Evolutionary conservation across 2,797 vertebrate species (phyloP).

Genomic region (Oreonectes daqikongensis): DNA sequence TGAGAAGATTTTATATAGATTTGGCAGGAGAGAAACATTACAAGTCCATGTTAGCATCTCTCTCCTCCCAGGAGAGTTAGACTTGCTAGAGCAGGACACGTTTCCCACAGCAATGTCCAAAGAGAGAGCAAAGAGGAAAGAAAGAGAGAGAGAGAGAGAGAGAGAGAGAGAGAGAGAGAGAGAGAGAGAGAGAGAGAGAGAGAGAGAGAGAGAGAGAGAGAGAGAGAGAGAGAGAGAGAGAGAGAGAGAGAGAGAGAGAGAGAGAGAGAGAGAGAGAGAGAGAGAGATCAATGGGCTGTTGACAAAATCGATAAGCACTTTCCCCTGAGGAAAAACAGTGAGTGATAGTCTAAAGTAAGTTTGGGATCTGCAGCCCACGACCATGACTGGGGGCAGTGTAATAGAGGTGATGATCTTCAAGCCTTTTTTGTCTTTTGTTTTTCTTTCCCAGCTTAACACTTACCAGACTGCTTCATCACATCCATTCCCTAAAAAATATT

Average conservation of each 20-base stretch:
- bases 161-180: constrained; percentile 59
- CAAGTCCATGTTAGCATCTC: constrained; percentile 52
- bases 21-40: constrained; percentile 52
- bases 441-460: neutral
- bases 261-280: neutral
- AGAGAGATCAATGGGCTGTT: constrained; percentile 72
- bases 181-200: constrained; percentile 58
- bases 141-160: neutral
- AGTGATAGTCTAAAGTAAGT: constrained; percentile 75
- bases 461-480: neutral
- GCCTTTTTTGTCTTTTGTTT: constrained; percentile 8
- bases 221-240: neutral
- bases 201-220: neutral
- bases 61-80: constrained; percentile 56
- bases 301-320: constrained; percentile 81
- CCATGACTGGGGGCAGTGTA: constrained; percentile 53
- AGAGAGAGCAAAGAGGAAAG: constrained; percentile 4
- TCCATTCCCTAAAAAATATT: neutral
- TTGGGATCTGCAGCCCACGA: constrained; percentile 62
- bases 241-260: constrained; percentile 3
- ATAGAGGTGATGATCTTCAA: constrained; percentile 56
- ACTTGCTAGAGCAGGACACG: constrained; percentile 56
- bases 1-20: constrained; percentile 64
- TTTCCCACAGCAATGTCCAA: constrained; percentile 56
- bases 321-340: constrained; percentile 74